Evolutionary conservation across 2,888 invertebrate genomes (phyloP).

Genomic region (Furcula furcula): DNA sequence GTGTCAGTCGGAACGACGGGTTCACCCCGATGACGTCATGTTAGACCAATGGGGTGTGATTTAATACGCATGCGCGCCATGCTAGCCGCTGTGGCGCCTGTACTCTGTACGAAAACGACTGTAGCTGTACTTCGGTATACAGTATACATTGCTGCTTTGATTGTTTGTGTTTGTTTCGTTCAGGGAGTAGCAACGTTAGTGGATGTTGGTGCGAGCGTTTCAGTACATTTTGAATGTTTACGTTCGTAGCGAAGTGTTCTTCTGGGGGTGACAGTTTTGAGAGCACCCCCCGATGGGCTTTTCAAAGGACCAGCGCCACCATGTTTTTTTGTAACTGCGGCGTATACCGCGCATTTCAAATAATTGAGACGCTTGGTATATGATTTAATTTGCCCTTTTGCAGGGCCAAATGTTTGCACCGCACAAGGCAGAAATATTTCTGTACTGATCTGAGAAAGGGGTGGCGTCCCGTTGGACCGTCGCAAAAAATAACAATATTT

Average conservation of each 20-base stretch:
- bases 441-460: constrained; percentile 34
- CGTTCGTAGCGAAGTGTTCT: constrained; percentile 58
- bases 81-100: constrained; percentile 73
- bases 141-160: constrained; percentile 57
- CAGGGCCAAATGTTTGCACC: constrained; percentile 50
- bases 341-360: constrained; percentile 67
- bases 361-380: constrained; percentile 74
- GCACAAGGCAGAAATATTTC: constrained; percentile 47
- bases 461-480: constrained; percentile 20
- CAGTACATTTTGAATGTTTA: constrained; percentile 44
- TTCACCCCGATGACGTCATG: constrained; percentile 81
- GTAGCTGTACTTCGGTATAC: constrained; percentile 31
- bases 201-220: constrained; percentile 39
- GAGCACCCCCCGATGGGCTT: constrained; percentile 71
- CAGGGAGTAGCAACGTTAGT: constrained; percentile 36
- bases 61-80: constrained; percentile 66
- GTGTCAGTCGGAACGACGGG: constrained; percentile 71
- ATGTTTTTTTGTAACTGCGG: constrained; percentile 71
- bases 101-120: constrained; percentile 41
- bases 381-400: constrained; percentile 78
- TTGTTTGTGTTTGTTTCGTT: constrained; percentile 35
- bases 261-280: constrained; percentile 78
- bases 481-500: constrained; percentile 2
- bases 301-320: constrained; percentile 74
- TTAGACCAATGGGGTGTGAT: constrained; percentile 74